These are phyloP conservation scores for Scelioninae gen. 1 DNA, from an alignment of 2,888 invertebrate genomes.

Conservation along the genomic window DNA sequence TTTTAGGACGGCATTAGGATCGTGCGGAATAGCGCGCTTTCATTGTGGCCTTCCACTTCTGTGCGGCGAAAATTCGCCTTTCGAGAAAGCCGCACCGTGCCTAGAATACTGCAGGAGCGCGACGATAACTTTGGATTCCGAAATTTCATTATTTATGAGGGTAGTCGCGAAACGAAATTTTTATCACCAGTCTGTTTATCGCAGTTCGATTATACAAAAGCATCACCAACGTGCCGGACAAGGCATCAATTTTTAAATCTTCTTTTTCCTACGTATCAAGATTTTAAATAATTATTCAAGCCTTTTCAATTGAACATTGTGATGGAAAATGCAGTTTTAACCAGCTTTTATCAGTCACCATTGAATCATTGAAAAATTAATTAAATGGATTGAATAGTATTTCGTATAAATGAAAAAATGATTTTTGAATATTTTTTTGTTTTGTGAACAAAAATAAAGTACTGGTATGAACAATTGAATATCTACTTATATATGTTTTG, in stretches of 20 bases:
- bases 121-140: conserved; percentile 60
- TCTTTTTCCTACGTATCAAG: no score
- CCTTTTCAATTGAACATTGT: neutral
- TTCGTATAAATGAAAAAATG: no score
- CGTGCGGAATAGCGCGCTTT: conserved; percentile 20
- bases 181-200: conserved; percentile 45
- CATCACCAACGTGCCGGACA: conserved; percentile 11
- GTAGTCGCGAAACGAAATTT: conserved; percentile 34
- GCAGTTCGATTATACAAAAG: conserved; percentile 16
- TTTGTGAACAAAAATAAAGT: no score
- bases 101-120: conserved; percentile 65
- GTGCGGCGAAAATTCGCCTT: conserved; percentile 29
- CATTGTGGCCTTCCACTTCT: conserved; percentile 23
- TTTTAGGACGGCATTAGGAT: conserved; percentile 34
- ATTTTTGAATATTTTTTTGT: no score
- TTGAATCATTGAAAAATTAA: no score
- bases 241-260: neutral
- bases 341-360: no score
- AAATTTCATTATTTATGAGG: conserved; percentile 72
- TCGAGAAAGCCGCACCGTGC: conserved; percentile 29
- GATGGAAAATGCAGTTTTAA: neutral
- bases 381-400: no score
- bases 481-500: no score
- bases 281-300: conserved; percentile 22
- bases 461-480: no score